Percentiles rank a stretch among this genome's conserved stretches.
These are phyloP conservation scores for Centroberyx gerrardi DNA, from an alignment of 2,797 vertebrate genomes.

Conservation along the genomic window DNA sequence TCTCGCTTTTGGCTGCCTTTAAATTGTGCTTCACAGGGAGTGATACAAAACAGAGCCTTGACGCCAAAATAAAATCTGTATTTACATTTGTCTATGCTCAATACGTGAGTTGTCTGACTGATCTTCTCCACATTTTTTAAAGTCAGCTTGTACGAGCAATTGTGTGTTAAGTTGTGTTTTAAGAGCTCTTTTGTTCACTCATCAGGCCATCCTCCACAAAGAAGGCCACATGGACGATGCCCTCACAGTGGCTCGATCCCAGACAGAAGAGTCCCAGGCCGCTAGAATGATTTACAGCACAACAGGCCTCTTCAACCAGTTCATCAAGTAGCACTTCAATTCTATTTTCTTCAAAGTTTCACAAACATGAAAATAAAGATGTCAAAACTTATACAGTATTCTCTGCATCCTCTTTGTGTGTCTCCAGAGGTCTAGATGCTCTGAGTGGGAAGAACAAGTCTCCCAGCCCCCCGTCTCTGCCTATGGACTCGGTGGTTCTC, in stretches of 20 bases:
- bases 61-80: too few relatives aligned
- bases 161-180: background rate
- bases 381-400: background rate
- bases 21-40: too few relatives aligned
- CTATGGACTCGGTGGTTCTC: constrained; percentile 91
- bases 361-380: too few relatives aligned
- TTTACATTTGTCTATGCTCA: too few relatives aligned
- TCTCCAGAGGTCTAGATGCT: constrained; percentile 89
- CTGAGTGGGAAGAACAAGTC: constrained; percentile 92
- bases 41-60: too few relatives aligned
- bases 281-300: constrained; percentile 95
- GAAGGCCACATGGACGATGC: constrained; percentile 98
- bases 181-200: constrained; percentile 25
- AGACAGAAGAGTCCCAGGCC: constrained; percentile 93
- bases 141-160: too few relatives aligned
- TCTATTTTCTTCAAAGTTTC: background rate
- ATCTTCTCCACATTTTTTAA: background rate
- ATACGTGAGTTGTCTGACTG: too few relatives aligned
- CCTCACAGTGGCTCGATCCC: constrained; percentile 92
- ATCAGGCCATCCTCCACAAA: constrained; percentile 94
- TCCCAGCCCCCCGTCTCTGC: constrained; percentile 83
- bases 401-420: constrained; percentile 6
- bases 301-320: constrained; percentile 92
- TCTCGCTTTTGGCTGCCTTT: too few relatives aligned
- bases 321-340: constrained; percentile 89